Conservation (phyloP, 1,140 invertebrate genomes). For the Melipona quadrifasciata region DNA sequence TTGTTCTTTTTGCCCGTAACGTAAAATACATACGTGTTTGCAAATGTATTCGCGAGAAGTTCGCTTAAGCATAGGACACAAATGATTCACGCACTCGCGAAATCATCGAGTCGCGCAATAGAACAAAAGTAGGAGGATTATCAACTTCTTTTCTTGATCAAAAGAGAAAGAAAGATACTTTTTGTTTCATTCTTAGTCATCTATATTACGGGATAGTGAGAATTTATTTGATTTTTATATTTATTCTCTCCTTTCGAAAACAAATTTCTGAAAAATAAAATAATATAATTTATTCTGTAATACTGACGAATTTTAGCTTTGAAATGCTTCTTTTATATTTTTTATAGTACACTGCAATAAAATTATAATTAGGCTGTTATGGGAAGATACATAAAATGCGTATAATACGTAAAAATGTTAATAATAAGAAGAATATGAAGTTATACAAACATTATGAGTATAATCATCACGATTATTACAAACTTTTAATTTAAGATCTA, state of each 20-base stretch:
- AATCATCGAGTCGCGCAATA: slow-evolving; percentile 16
- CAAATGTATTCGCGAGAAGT: not conserved
- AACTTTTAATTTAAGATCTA: not conserved
- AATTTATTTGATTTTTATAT: not conserved
- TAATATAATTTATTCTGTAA: not conserved
- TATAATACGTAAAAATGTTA: too few species aligned
- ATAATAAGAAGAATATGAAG: not conserved
- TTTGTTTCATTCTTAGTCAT: not conserved
- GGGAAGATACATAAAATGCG: not conserved
- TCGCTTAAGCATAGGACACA: not conserved
- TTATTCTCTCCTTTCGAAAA: not conserved
- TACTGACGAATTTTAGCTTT: not conserved
- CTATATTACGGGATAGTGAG: not conserved
- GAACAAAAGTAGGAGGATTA: not conserved
- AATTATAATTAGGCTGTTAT: not conserved
- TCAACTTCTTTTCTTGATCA: slow-evolving; percentile 12
- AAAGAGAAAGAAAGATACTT: not conserved
- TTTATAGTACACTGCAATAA: not conserved
- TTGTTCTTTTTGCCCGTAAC: slow-evolving; percentile 21
- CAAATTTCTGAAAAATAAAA: not conserved
- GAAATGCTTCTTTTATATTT: too few species aligned
- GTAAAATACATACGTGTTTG: not conserved
- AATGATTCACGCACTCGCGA: not conserved
- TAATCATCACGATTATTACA: not conserved
- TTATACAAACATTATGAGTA: not conserved